Conservation (phyloP, 1,140 invertebrate species). For the Oppia nitens region DNA sequence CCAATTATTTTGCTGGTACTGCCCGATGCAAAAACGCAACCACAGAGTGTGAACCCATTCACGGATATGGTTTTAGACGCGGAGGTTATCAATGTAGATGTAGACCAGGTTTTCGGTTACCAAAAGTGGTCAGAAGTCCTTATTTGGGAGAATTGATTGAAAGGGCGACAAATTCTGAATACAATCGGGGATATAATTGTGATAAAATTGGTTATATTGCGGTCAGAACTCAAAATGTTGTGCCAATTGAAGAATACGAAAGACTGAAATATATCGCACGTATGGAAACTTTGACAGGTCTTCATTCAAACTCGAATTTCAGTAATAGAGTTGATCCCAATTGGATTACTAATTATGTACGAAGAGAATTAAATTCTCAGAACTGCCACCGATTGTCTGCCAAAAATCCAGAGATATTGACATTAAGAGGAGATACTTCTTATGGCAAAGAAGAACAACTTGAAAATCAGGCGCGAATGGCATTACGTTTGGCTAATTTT, state of each 20-base stretch:
- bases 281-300: conserved; percentile 18
- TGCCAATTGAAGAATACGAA: conserved; percentile 17
- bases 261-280: conserved; percentile 17
- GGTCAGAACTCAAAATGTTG: conserved; percentile 24
- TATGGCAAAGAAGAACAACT: conserved; percentile 73
- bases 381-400: conserved; percentile 18
- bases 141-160: conserved; percentile 86
- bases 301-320: conserved; percentile 17
- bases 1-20: conserved; percentile 76
- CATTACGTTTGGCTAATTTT: conserved; percentile 69
- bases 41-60: conserved; percentile 90
- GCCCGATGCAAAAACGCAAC: conserved; percentile 79
- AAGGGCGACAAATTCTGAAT: conserved; percentile 72
- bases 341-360: conserved; percentile 16
- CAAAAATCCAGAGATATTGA: conserved; percentile 46
- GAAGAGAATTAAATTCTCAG: conserved; percentile 9
- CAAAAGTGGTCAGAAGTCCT: conserved; percentile 64
- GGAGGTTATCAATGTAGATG: conserved; percentile 93
- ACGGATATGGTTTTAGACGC: conserved; percentile 84
- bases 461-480: conserved; percentile 87
- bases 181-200: conserved; percentile 81
- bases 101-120: conserved; percentile 68
- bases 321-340: conserved; percentile 19
- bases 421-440: conserved; percentile 60
- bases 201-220: conserved; percentile 64